Conservation (phyloP, 2,113 vertebrate species). For the Atlantisia rogersi region DNA sequence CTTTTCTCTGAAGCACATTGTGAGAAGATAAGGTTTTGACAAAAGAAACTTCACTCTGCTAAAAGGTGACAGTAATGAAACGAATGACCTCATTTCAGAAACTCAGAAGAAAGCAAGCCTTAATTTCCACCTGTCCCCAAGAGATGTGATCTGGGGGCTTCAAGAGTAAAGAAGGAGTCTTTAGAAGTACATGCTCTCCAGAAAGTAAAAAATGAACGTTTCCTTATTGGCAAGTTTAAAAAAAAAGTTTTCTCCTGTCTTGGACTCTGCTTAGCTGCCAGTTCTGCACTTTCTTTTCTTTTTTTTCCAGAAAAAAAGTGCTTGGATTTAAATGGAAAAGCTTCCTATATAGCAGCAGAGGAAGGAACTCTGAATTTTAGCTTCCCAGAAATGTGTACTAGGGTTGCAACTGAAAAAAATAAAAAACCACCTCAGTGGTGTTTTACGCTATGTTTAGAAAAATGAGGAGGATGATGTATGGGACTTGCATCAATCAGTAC, state of each 20-base stretch:
- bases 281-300: neutral
- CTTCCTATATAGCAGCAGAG: neutral
- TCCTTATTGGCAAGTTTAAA: neutral
- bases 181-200: neutral
- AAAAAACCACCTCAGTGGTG: neutral
- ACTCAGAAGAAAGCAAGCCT: neutral
- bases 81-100: slow-evolving; percentile 30
- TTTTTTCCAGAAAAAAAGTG: neutral
- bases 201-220: neutral
- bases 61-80: neutral
- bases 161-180: neutral
- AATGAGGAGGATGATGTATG: neutral
- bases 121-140: neutral
- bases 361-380: neutral
- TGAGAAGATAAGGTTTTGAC: neutral
- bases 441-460: neutral
- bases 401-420: neutral
- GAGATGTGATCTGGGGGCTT: neutral
- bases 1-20: neutral
- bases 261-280: neutral
- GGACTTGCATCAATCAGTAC: neutral
- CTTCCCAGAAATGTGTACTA: neutral
- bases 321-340: neutral
- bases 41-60: neutral
- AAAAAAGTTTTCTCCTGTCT: neutral